Base-by-base conservation (phyloP, 1,140 invertebrate genomes). In the Euglossa dilemma region DNA sequence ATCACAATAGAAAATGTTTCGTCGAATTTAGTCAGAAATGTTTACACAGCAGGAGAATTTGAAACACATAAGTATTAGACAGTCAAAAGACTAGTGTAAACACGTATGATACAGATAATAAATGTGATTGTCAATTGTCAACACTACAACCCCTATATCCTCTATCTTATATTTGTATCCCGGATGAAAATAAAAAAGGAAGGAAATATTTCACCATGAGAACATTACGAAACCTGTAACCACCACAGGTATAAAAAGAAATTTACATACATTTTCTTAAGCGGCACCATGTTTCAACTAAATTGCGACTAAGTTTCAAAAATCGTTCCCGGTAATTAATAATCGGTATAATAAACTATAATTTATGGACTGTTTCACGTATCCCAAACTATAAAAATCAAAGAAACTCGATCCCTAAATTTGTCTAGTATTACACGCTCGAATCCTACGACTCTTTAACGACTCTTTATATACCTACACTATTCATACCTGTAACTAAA, bases 181-280 rank as follows among this genome's bases (percentile, higher is more conserved):
- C n/a, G n/a, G n/a, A n/a, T n/a, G n/a, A n/a, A n/a, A n/a, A n/a
- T n/a, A n/a, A n/a, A n/a, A n/a, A n/a, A n/a, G n/a, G n/a, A n/a
- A n/a, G n/a, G n/a, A n/a, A n/a, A n/a, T n/a, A n/a, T n/a, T n/a
- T n/a, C n/a, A n/a, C n/a, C n/a, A n/a, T n/a, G n/a, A n/a, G n/a
- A n/a, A n/a, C 50, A 18, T 59, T 43, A 50, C 7, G 25, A 28
- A 43, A 75, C 59, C 52, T 28, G 28, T 28, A 36, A 25, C 18
- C 11, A 23, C 25, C 36, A 52, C 84, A 83, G 84, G 56, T 85
- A 85, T 73, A 83, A 45, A 23, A 11, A 36, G 4, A 43, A 70
- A 86, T 86, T 79, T 85, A 18, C 81, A 85, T 79, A 69, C 6
- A 28, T 72, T 83, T 43, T n/a, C n/a, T 57, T 8, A 56, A 61